Conservation (phyloP, 2,113 vertebrate species). For the Plectropomus leopardus region DNA sequence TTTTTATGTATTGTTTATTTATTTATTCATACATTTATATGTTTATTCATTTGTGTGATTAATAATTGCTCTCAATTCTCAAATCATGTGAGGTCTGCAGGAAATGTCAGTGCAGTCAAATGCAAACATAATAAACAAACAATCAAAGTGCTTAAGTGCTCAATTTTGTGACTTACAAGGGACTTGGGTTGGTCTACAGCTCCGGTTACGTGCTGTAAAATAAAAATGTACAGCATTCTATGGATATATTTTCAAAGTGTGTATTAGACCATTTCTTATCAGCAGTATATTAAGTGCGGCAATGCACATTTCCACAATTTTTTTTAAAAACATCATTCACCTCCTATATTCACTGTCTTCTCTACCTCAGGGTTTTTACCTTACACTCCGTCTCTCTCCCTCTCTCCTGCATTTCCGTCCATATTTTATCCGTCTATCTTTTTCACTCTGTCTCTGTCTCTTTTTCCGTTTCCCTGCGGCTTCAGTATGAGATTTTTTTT, state of each 20-base stretch:
- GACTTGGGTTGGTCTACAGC: not conserved
- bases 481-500: constrained; percentile 35
- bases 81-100: not conserved
- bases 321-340: not conserved
- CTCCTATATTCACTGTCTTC: not conserved
- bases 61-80: not conserved
- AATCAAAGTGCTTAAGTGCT: too few species aligned
- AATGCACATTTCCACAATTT: not conserved
- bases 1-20: too few species aligned
- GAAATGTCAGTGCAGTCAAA: not conserved
- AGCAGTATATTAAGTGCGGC: not conserved
- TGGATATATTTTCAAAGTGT: not conserved
- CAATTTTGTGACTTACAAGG: not conserved
- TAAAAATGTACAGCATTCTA: not conserved
- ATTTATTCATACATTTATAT: too few species aligned
- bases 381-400: not conserved
- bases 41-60: too few species aligned
- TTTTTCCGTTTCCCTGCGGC: constrained; percentile 10
- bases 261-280: not conserved
- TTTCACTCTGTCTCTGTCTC: constrained; percentile 8
- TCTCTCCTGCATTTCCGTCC: constrained; percentile 18
- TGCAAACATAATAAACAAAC: not conserved
- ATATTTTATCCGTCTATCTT: constrained; percentile 15
- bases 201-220: not conserved
- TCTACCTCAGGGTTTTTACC: constrained; percentile 25